Evolutionary conservation across 2,888 invertebrate species (phyloP), one percentile per base, ranked within the genome.

Genomic region (Sarcophaga carnaria): DNA sequence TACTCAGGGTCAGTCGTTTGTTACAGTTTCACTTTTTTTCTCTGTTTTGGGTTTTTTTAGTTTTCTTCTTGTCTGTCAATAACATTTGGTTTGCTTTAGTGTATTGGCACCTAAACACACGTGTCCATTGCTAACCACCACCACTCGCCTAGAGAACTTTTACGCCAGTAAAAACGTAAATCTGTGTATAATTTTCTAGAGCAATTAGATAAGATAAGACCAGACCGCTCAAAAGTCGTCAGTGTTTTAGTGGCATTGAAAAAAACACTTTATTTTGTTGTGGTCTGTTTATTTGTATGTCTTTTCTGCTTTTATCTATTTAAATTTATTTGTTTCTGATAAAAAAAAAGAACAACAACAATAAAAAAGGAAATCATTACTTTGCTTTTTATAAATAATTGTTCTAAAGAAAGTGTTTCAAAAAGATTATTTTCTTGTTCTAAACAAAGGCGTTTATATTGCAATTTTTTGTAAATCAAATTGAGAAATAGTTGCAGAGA

Each of bases 1-100:
- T 72, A 72, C 66, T 74, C 78, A 78, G 82, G 78, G 81, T 82
- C 85, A 82, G 25, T 74, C 27, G 20, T 81, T 47, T 79, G 17
- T 75, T 12, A 45, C 63, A n/a, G 59, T 66, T 63, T 74, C 2
- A 12, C 62, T 8, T 78, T 66, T 60, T 67, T 54, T 14, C 14
- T 49, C 14, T 49, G 49, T 49, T 49, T 49, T 2, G n/a, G n/a
- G 4, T 22, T 45, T n/a, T 49, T 25, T n/a, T 70, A 6, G 47
- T 78, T 69, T 62, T 60, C 22, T 47, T 14, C 54, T 54, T 17
- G 54, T 54, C 54, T 54, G 17, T 54, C 14, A 54, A 54, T 17
- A 54, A 12, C 54, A 54, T 54, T 54, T 54, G 54, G 54, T 54
- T 54, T 54, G 12, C 4, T 17, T 14, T 54, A 54, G 1, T 54